Evolutionary conservation across 2,797 vertebrate genomes (phyloP).

Genomic region (Schizopygopsis pylzovi): DNA sequence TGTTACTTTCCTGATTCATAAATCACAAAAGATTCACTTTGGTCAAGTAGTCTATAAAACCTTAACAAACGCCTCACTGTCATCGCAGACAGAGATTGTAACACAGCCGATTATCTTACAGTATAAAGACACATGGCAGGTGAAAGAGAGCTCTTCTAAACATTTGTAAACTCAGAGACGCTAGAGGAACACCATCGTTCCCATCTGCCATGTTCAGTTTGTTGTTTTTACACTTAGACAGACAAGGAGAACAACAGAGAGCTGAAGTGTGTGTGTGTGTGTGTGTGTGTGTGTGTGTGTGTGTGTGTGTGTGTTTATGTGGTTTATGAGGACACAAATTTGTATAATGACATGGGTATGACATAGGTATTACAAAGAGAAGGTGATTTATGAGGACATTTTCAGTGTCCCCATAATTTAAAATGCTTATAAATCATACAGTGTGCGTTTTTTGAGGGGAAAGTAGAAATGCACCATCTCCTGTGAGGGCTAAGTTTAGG

Average conservation of each 20-base stretch:
- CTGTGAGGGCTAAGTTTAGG: no score
- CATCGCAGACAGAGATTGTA: not conserved
- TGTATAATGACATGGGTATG: no score
- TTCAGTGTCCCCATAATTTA: no score
- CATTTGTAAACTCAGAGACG: not conserved
- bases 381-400: no score
- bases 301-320: no score
- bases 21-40: not conserved
- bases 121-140: not conserved
- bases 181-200: not conserved
- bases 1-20: not conserved
- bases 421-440: no score
- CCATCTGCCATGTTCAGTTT: not conserved
- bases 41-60: not conserved
- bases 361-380: no score
- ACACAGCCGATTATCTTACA: not conserved
- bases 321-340: no score
- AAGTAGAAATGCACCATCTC: no score
- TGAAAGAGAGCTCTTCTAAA: not conserved
- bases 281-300: no score
- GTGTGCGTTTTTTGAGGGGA: no score
- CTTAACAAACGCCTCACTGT: conserved; percentile 1
- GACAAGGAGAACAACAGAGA: not conserved
- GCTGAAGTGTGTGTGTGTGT: not conserved
- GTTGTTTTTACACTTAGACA: conserved; percentile 1